Evolutionary conservation across 2,113 vertebrate genomes (phyloP), one percentile per base, ranked within the genome.

Genomic region (Cathartes aura): DNA sequence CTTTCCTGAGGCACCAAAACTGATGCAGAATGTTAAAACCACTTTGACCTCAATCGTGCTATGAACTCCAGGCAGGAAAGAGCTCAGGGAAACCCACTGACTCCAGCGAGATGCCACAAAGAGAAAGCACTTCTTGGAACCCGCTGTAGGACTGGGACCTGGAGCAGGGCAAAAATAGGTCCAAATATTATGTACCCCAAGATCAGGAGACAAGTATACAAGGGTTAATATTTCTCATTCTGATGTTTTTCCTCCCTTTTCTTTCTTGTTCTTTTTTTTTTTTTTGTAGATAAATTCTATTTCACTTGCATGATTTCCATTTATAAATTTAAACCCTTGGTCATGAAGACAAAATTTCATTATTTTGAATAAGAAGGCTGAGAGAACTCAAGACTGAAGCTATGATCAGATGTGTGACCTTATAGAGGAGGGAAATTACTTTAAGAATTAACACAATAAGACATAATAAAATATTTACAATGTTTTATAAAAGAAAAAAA

Each of bases 391-490:
- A 14, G 15, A 89, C 21, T 63, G 58, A 79, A 66, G 30, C 68
- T 75, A n/a, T 19, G 12, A 64, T 55, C 18, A 75, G 48, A 43
- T 5, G 8, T 29, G 9, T 58, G 63, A 82, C 53, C 27, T 73
- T 82, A 48, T 15, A 78, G 15, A 82, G 38, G 4, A 94, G 36
- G 30, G 92, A 89, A 87, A 85, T 86, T 62, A 74, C 59, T 81
- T 94, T 53, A 87, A 94, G 81, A 95, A 94, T 96, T 91, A 97
- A 87, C 86, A 95, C 58, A 90, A 66, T 90, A 64, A 82, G 24
- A 59, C 13, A 83, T 68, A 87, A 96, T 97, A 81, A 97, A 97
- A 97, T 92, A 97, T 96, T 97, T 82, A 96, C 47, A 72, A 64
- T 60, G n/a, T 78, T 94, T 93, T 78, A 93, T 73, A 92, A 92